A percentile compares a stretch with the other conserved stretches of the same genome.
Evolutionary conservation across 1,140 invertebrate species (phyloP).

Genomic region (Aphis craccivora): DNA sequence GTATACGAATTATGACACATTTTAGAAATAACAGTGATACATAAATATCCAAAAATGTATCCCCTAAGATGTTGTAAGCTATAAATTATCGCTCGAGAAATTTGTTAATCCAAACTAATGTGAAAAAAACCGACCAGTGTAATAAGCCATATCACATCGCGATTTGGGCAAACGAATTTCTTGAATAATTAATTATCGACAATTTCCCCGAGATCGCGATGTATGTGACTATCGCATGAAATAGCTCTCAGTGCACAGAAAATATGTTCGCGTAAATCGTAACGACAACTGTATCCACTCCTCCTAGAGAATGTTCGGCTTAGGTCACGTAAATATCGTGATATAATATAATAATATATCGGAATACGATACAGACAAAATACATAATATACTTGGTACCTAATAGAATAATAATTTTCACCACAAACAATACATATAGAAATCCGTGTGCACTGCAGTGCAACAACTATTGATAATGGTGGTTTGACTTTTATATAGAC

Average conservation of each 20-base stretch:
- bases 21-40: not conserved
- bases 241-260: not conserved
- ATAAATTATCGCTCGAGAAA: not conserved
- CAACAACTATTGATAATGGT: too few relatives aligned
- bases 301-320: not conserved
- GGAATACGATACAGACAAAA: not conserved
- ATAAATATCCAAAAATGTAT: not conserved
- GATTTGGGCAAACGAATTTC: not conserved
- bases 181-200: not conserved
- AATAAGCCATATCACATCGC: not conserved
- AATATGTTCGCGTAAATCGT: not conserved
- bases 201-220: not conserved
- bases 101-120: not conserved
- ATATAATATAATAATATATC: constrained; percentile 21
- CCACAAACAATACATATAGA: not conserved
- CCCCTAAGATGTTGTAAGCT: not conserved
- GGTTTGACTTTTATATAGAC: too few relatives aligned
- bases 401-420: not conserved
- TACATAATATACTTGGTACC: not conserved
- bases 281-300: not conserved
- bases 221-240: not conserved
- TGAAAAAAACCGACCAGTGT: not conserved
- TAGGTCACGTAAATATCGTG: not conserved
- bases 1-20: not conserved
- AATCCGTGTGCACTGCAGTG: not conserved